Percentiles rank a stretch among this genome's conserved stretches.
Evolutionary conservation across 2,113 vertebrate genomes (phyloP).

Genomic region (Triplophysa siluroides): DNA sequence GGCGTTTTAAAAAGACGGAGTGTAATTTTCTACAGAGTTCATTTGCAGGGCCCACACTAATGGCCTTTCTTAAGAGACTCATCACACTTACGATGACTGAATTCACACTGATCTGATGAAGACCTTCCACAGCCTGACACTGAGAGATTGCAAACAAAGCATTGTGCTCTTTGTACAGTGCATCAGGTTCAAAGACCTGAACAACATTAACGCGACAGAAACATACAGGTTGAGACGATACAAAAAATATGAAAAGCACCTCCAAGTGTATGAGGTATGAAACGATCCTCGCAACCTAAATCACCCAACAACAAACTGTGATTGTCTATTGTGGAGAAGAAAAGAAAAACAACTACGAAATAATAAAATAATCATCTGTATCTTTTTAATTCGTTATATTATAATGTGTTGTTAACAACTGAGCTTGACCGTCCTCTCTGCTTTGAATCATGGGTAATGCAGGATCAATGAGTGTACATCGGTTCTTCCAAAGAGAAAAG

Average conservation of each 20-base stretch:
- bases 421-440: too few species aligned
- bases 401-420: too few species aligned
- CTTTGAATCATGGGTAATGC: too few species aligned
- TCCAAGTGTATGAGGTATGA: slow-evolving; percentile 96
- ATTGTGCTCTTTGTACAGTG: not conserved
- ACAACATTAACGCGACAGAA: not conserved
- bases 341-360: not conserved
- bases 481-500: too few species aligned
- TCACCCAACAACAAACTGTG: slow-evolving; percentile 80
- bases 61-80: slow-evolving; percentile 72
- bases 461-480: too few species aligned
- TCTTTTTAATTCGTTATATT: too few species aligned
- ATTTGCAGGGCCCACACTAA: slow-evolving; percentile 72
- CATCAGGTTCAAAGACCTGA: not conserved
- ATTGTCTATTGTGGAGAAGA: not conserved
- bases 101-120: slow-evolving; percentile 67
- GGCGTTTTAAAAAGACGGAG: slow-evolving; percentile 65
- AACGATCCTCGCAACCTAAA: slow-evolving; percentile 75
- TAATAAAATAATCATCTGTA: too few species aligned
- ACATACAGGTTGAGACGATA: slow-evolving; percentile 2
- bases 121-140: slow-evolving; percentile 64
- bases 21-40: slow-evolving; percentile 63
- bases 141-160: slow-evolving; percentile 44
- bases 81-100: slow-evolving; percentile 75
- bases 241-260: slow-evolving; percentile 60